Conservation (phyloP, 92 coral and sea anemone species). For the Phenganax stokvisi region DNA sequence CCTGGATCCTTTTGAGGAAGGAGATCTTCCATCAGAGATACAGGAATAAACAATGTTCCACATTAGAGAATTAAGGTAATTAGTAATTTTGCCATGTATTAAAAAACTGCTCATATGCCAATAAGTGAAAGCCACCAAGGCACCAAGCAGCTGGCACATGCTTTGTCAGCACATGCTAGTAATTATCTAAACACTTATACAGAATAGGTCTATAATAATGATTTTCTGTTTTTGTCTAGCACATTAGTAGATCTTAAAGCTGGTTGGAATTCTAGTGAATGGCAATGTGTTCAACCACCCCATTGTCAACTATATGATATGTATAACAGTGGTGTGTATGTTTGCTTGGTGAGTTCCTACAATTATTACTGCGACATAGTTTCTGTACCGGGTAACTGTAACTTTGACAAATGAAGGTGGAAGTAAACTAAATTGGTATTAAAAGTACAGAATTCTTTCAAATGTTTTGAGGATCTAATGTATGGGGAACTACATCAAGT, state of each 20-base stretch:
- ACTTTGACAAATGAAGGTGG: neutral
- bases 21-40: constrained; percentile 13
- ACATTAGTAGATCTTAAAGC: constrained; percentile 7
- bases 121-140: neutral
- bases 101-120: neutral
- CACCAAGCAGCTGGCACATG: neutral
- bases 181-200: neutral
- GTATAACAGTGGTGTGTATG: constrained; percentile 31
- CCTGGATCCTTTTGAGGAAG: constrained; percentile 36
- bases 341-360: constrained; percentile 21
- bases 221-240: neutral
- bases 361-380: neutral
- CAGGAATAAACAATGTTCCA: constrained; percentile 1
- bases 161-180: neutral
- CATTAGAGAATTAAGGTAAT: constrained; percentile 1
- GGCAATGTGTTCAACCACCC: constrained; percentile 13
- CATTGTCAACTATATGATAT: constrained; percentile 5
- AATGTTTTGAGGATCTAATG: too few species aligned
- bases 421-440: too few species aligned
- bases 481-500: neutral
- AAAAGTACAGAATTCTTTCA: too few species aligned
- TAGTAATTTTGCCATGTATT: neutral
- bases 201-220: too few species aligned
- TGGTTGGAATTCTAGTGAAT: constrained; percentile 12
- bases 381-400: neutral